Conservation (phyloP, 2,797 vertebrate species). For the Darevskia mixta region DNA sequence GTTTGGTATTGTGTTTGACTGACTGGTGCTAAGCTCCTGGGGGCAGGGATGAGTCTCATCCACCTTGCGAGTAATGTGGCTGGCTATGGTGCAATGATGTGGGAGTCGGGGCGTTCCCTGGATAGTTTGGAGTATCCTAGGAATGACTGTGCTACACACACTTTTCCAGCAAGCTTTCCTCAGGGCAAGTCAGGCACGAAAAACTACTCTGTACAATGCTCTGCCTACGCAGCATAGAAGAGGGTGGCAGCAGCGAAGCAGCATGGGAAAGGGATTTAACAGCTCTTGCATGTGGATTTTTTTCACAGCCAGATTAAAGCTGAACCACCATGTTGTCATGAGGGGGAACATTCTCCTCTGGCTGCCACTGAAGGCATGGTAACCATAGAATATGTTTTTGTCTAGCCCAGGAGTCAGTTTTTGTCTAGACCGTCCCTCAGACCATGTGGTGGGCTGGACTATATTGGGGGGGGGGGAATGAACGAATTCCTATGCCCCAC, state of each 20-base stretch:
- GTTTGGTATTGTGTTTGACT: background rate
- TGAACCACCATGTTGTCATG: background rate
- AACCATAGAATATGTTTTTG: too few relatives aligned
- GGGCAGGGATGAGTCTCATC: background rate
- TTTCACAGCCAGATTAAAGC: background rate
- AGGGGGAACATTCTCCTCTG: too few relatives aligned
- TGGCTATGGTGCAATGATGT: constrained; percentile 50
- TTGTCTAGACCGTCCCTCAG: too few relatives aligned
- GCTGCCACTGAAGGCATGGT: background rate
- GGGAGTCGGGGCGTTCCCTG: constrained; percentile 47
- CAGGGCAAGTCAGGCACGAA: background rate
- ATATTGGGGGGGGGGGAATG: too few relatives aligned
- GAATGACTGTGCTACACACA: background rate
- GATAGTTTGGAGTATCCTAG: constrained; percentile 12
- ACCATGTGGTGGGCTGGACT: too few relatives aligned
- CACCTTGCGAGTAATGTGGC: constrained; percentile 44
- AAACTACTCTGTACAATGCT: constrained; percentile 2
- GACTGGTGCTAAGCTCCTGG: fast-evolving
- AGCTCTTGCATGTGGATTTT: background rate
- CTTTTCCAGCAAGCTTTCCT: background rate
- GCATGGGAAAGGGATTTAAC: background rate
- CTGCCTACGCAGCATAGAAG: background rate
- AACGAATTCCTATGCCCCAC: too few relatives aligned
- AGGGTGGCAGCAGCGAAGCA: background rate
- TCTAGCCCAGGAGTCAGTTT: too few relatives aligned